Conservation (phyloP, 2,113 vertebrate species). For the Myanophis thanlyinensis region DNA sequence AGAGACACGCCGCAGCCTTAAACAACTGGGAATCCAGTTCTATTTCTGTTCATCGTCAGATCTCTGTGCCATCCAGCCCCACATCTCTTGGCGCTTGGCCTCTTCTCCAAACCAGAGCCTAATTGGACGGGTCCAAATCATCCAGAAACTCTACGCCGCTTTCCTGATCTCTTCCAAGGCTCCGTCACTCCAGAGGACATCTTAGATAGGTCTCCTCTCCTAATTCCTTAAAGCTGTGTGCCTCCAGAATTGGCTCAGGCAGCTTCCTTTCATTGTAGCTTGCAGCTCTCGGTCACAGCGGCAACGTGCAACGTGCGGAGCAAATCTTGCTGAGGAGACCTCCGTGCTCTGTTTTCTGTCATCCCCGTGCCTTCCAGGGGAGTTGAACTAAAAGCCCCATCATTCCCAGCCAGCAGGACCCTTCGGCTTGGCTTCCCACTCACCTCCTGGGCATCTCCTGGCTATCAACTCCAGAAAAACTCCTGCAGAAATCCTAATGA, state of each 20-base stretch:
- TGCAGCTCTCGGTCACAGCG: too few relatives aligned
- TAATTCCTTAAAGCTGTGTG: background rate
- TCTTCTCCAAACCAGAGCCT: conserved; percentile 50
- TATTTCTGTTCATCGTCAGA: background rate
- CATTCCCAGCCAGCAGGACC: background rate
- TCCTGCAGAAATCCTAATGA: background rate
- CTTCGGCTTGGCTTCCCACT: background rate
- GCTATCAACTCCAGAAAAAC: background rate
- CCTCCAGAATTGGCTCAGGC: background rate
- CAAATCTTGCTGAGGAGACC: too few relatives aligned
- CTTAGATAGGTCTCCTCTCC: background rate
- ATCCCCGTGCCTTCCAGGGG: background rate
- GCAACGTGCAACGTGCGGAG: background rate
- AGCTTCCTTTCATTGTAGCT: background rate
- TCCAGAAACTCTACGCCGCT: background rate
- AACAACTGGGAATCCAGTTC: background rate
- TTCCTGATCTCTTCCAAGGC: background rate
- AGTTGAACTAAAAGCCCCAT: background rate
- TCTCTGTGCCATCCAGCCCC: background rate
- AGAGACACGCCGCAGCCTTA: background rate
- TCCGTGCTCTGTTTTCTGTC: background rate
- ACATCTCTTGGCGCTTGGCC: background rate
- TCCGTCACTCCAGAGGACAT: background rate
- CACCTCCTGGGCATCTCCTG: background rate
- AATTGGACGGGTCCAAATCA: conserved; percentile 19